A percentile compares a stretch with the other conserved stretches of the same genome.
phyloP scores from a whole-genome alignment of 1,140 invertebrate species.

The Scaptomyza graminum region DNA sequence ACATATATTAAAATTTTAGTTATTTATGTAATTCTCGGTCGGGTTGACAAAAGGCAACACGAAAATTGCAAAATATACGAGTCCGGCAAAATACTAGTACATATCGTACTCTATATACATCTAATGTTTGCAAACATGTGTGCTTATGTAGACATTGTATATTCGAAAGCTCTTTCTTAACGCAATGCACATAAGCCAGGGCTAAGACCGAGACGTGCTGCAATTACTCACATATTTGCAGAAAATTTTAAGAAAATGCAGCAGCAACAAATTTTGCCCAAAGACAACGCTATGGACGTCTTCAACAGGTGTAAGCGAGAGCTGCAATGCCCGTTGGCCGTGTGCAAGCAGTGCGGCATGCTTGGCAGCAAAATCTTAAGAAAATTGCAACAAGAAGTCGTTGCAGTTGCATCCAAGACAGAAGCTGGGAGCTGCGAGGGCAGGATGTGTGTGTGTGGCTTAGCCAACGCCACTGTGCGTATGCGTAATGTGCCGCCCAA shows the following conservation, averaged over 20 bases:
- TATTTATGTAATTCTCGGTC: conserved; percentile 76
- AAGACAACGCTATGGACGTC: conserved; percentile 52
- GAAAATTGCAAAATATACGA: conserved; percentile 63
- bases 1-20: conserved; percentile 83
- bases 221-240: conserved; percentile 79
- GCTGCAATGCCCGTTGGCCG: conserved; percentile 5
- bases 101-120: conserved; percentile 17
- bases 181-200: conserved; percentile 54
- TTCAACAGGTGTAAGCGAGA: conserved; percentile 54
- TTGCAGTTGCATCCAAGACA: conserved; percentile 37
- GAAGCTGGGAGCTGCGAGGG: background rate
- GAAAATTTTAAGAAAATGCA: conserved; percentile 81
- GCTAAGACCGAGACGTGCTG: conserved; percentile 45
- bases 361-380: conserved; percentile 67
- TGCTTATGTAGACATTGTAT: conserved; percentile 6
- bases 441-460: conserved; percentile 4
- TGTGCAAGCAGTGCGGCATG: conserved; percentile 49
- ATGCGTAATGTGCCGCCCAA: conserved; percentile 66
- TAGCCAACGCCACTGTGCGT: conserved; percentile 50
- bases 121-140: background rate
- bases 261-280: conserved; percentile 70
- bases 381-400: conserved; percentile 73
- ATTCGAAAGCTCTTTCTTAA: conserved; percentile 23
- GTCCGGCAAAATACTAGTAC: conserved; percentile 38
- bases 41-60: conserved; percentile 64